Evolutionary conservation across 2,888 invertebrate genomes (phyloP).

Genomic region (Eilema sororculum): DNA sequence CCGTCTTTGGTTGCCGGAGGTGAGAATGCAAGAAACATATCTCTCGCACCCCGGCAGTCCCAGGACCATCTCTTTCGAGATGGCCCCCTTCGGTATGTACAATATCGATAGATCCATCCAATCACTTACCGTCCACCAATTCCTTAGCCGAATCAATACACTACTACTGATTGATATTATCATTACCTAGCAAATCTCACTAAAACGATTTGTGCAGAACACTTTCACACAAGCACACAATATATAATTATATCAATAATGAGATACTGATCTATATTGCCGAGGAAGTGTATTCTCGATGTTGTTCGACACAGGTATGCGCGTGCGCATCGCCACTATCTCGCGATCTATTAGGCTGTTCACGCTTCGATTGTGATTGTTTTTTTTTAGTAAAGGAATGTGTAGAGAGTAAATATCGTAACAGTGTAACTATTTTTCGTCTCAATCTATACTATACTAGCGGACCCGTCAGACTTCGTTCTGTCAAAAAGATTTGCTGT

Average conservation of each 20-base stretch:
- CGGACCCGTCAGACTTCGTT: too few relatives aligned
- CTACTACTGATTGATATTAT: background rate
- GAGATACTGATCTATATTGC: conserved; percentile 11
- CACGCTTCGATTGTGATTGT: conserved; percentile 25
- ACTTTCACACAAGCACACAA: conserved; percentile 16
- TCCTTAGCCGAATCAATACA: background rate
- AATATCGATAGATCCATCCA: too few relatives aligned
- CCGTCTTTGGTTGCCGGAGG: too few relatives aligned
- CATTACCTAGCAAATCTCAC: conserved; percentile 10
- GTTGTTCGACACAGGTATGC: conserved; percentile 10
- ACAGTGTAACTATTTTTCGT: background rate
- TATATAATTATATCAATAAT: conserved; percentile 13
- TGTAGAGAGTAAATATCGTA: conserved; percentile 1
- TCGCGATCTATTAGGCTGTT: conserved; percentile 44
- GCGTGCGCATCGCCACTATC: conserved; percentile 39
- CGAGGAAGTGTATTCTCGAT: conserved; percentile 22
- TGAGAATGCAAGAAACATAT: too few relatives aligned
- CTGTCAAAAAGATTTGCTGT: too few relatives aligned
- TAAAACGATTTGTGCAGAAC: background rate
- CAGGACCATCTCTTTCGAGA: too few relatives aligned
- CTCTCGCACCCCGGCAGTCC: too few relatives aligned
- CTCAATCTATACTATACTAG: too few relatives aligned
- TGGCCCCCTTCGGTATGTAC: too few relatives aligned
- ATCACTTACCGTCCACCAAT: background rate
- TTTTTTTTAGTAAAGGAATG: conserved; percentile 8